Conservation (phyloP, 2,888 invertebrate species). For the Cactoblastis cactorum region DNA sequence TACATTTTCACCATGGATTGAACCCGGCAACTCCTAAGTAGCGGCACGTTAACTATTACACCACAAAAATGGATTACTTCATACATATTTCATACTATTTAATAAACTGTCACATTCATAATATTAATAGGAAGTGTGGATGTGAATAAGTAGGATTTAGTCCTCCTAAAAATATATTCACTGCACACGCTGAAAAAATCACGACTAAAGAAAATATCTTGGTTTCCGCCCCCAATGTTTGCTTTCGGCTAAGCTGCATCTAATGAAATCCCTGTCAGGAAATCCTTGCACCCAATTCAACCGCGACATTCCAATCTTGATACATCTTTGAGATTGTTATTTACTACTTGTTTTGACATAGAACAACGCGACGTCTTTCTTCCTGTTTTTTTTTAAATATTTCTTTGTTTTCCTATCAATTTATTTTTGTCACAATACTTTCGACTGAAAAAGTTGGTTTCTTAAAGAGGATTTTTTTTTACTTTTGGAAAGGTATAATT, state of each 20-base stretch:
- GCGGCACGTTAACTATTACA: no score
- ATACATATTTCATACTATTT: neutral
- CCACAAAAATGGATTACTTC: no score
- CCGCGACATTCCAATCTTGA: slow-evolving; percentile 37
- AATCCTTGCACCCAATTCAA: slow-evolving; percentile 63
- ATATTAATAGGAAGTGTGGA: neutral
- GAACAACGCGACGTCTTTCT: neutral
- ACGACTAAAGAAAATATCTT: slow-evolving; percentile 63
- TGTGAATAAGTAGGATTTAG: neutral
- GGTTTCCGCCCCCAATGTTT: slow-evolving; percentile 73
- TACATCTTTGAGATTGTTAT: slow-evolving; percentile 23
- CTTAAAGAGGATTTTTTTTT: no score
- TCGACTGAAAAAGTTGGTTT: no score
- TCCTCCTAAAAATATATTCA: slow-evolving; percentile 41
- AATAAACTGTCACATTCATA: neutral
- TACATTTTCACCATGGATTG: no score
- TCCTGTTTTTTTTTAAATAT: neutral
- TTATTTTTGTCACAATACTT: no score
- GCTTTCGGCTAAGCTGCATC: slow-evolving; percentile 75
- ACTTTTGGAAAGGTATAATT: no score
- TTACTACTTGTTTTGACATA: neutral
- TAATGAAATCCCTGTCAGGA: slow-evolving; percentile 78
- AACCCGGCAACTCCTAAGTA: no score
- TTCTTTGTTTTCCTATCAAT: no score
- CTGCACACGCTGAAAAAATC: slow-evolving; percentile 57